Percentiles rank a stretch among this genome's conserved stretches.
Conservation (phyloP, 2,888 invertebrate genomes). For the Spisula subtruncata region DNA sequence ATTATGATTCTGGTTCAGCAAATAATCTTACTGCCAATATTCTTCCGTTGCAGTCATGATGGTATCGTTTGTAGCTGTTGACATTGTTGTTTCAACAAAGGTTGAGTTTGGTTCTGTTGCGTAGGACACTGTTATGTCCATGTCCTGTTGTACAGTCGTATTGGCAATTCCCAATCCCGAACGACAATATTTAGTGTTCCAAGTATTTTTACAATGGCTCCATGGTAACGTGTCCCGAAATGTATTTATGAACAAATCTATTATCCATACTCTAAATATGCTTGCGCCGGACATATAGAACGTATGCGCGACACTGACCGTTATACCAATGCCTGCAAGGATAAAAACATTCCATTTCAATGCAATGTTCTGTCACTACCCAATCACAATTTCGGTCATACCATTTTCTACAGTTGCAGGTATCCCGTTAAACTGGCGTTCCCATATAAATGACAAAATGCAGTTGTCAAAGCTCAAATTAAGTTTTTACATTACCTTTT, state of each 20-base stretch:
- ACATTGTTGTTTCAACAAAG: background rate
- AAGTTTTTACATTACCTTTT: no score
- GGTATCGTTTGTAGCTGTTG: background rate
- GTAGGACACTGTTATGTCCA: background rate
- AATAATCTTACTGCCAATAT: background rate
- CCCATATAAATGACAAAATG: no score
- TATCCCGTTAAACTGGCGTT: no score
- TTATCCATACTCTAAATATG: constrained; percentile 49
- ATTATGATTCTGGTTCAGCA: no score
- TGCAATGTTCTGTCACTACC: no score
- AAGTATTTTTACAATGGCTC: constrained; percentile 36
- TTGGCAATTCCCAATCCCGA: background rate
- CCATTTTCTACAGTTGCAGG: no score
- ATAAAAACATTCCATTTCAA: background rate
- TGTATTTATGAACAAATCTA: constrained; percentile 39
- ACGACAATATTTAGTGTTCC: constrained; percentile 45
- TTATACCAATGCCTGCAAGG: constrained; percentile 24
- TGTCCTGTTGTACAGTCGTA: background rate
- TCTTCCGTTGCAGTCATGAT: background rate
- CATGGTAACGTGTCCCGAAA: constrained; percentile 51
- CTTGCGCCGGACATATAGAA: constrained; percentile 37
- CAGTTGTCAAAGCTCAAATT: no score
- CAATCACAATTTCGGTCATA: no score
- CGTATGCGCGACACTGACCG: background rate
- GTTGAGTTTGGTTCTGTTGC: background rate